These are phyloP conservation scores for Coenonympha arcania DNA, from an alignment of 2,888 invertebrate genomes.

Conservation along the genomic window DNA sequence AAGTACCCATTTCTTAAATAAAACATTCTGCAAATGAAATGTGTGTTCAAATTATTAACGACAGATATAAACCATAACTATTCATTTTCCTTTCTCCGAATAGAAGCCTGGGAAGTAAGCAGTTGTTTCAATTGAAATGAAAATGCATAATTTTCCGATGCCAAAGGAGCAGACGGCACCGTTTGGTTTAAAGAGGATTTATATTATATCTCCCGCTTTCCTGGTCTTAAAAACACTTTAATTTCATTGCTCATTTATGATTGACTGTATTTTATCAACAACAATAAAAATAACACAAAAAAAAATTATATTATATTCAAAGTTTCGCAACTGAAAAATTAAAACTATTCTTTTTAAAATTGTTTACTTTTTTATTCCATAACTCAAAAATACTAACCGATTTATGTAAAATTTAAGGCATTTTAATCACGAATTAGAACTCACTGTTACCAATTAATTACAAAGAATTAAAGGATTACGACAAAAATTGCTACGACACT, in stretches of 20 bases:
- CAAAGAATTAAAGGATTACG: too few species aligned
- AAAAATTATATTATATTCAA: too few species aligned
- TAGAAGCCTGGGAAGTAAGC: constrained; percentile 5
- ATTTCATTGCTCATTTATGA: background rate
- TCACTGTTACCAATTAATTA: too few species aligned
- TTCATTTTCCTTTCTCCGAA: background rate
- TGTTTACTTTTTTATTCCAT: too few species aligned
- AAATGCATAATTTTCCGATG: constrained; percentile 11
- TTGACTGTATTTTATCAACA: too few species aligned
- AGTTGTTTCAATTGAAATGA: constrained; percentile 11
- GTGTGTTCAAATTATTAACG: background rate
- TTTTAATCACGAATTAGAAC: too few species aligned
- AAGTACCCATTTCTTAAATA: too few species aligned
- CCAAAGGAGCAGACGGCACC: constrained; percentile 6
- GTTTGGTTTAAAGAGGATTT: background rate
- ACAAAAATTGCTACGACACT: too few species aligned
- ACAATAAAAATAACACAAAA: too few species aligned
- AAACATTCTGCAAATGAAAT: background rate
- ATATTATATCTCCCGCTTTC: background rate
- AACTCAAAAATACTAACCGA: background rate
- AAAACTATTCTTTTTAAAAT: too few species aligned
- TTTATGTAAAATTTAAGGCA: too few species aligned
- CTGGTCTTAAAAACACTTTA: background rate
- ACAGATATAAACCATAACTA: background rate
- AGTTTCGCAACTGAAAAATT: too few species aligned